phyloP scores from a whole-genome alignment of 2,797 vertebrate species.

The Ceryle rudis region DNA sequence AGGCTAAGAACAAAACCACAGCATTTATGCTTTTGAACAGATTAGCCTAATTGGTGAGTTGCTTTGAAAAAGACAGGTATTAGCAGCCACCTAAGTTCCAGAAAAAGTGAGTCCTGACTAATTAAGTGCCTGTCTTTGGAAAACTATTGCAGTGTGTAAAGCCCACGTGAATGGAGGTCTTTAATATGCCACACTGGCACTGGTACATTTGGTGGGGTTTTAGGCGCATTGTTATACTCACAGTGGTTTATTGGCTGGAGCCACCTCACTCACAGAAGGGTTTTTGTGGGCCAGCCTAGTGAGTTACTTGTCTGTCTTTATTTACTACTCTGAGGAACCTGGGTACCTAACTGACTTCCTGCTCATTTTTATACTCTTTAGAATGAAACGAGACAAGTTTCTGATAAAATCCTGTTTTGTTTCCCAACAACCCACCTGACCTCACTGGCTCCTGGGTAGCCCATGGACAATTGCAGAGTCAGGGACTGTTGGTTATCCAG shows the following conservation, averaged over 20 bases:
- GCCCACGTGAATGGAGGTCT: neutral
- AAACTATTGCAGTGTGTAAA: neutral
- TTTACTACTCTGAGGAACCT: neutral
- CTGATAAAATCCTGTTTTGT: neutral
- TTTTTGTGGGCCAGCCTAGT: neutral
- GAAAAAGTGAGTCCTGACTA: neutral
- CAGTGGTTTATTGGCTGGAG: neutral
- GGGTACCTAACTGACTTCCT: neutral
- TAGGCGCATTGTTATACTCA: neutral
- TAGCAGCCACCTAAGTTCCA: neutral
- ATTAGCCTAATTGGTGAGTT: neutral
- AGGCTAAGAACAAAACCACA: neutral
- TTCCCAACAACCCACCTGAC: neutral
- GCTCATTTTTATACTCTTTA: too few relatives aligned
- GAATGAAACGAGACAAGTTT: too few relatives aligned
- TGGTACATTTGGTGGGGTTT: neutral
- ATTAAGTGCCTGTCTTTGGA: neutral
- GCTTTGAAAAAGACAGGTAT: neutral
- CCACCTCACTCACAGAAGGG: accelerated
- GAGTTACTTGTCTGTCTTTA: neutral
- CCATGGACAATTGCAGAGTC: neutral
- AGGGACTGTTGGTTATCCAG: neutral
- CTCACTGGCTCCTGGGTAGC: neutral
- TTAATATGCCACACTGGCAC: neutral
- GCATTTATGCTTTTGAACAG: neutral